A percentile compares a stretch with the other conserved stretches of the same genome.
Evolutionary conservation across 1,140 invertebrate genomes (phyloP).

Genomic region (Drosophila arawakana): DNA sequence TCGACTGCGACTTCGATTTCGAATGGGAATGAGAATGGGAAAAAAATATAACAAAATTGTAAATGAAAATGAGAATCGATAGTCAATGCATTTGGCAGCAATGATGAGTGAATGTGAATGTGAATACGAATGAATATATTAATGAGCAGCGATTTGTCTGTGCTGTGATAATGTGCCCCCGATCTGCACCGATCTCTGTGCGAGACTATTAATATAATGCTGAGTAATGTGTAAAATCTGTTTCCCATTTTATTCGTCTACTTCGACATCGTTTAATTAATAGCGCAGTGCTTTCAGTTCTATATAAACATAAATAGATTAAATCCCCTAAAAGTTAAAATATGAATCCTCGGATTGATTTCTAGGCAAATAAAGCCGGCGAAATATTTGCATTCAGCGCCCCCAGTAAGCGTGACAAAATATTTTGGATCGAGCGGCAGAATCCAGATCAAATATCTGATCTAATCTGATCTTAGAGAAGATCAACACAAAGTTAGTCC

Average conservation of each 20-base stretch:
- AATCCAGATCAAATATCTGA: constrained; percentile 35
- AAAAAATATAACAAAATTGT: too few species aligned
- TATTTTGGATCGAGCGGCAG: constrained; percentile 65
- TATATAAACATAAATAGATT: constrained; percentile 20
- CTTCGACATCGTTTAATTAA: constrained; percentile 67
- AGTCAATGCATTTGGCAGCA: constrained; percentile 59
- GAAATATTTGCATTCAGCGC: constrained; percentile 54
- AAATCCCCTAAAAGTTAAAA: background rate
- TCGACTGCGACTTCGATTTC: constrained; percentile 3
- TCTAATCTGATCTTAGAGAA: background rate
- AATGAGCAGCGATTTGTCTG: constrained; percentile 80
- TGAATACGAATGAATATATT: constrained; percentile 83
- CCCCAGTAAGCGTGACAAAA: constrained; percentile 57
- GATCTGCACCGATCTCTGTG: constrained; percentile 4
- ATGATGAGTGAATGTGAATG: constrained; percentile 82
- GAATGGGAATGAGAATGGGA: too few species aligned
- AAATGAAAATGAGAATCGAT: constrained; percentile 14
- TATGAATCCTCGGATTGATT: constrained; percentile 4
- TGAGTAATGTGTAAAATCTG: constrained; percentile 67
- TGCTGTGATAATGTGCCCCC: constrained; percentile 2
- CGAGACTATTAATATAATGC: constrained; percentile 67
- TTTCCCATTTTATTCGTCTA: constrained; percentile 34
- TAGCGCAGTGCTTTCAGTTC: constrained; percentile 51
- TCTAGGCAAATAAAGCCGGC: background rate
- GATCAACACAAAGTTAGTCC: constrained; percentile 62